These are phyloP conservation scores for Rhombomys opimus DNA, from an alignment of 2,113 vertebrate species.

Conservation along the genomic window DNA sequence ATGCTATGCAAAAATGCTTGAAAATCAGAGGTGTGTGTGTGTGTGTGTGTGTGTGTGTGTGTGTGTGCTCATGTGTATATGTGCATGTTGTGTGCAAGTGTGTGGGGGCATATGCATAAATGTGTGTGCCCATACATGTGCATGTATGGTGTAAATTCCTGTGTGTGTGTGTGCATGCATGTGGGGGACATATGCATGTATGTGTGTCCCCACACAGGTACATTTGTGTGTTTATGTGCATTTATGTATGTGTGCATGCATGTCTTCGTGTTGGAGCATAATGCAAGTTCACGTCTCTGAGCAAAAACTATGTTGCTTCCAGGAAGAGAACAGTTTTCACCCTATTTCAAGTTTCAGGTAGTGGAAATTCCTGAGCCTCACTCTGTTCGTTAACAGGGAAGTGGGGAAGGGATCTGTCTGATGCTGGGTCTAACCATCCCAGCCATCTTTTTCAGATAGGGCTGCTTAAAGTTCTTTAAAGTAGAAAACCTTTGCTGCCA, in stretches of 20 bases:
- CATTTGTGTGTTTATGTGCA: too few relatives aligned
- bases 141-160: not conserved
- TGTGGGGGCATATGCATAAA: not conserved
- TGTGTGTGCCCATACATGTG: not conserved
- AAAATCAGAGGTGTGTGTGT: not conserved
- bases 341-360: conserved; percentile 49
- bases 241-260: not conserved
- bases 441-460: conserved; percentile 35
- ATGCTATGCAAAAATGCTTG: conserved; percentile 64
- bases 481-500: not conserved
- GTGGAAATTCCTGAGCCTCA: conserved; percentile 62
- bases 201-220: not conserved
- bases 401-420: conserved; percentile 31
- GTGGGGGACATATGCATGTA: not conserved
- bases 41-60: not conserved
- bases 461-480: conserved; percentile 48
- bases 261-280: too few relatives aligned
- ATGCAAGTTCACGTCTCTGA: not conserved
- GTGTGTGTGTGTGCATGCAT: fast-evolving
- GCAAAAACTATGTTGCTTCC: conserved; percentile 60
- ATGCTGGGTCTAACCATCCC: not conserved
- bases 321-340: conserved; percentile 55
- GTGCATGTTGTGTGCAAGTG: too few relatives aligned
- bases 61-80: not conserved
- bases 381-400: conserved; percentile 56